These are phyloP conservation scores for Passerculus sandwichensis DNA, from an alignment of 2,797 vertebrate species.

Conservation along the genomic window DNA sequence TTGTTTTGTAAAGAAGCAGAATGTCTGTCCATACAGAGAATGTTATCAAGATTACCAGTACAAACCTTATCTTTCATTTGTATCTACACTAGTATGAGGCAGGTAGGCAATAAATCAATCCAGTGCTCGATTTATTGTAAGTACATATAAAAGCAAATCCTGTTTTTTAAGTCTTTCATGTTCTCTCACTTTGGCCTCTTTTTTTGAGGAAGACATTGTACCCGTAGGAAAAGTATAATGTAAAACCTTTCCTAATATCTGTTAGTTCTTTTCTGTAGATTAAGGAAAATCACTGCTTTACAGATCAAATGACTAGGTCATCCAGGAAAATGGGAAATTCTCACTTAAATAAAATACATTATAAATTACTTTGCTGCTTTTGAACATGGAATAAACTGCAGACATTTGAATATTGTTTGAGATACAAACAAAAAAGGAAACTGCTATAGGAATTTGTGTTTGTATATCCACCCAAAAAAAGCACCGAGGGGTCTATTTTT, in stretches of 20 bases:
- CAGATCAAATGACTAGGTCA: not conserved
- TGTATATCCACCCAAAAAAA: not conserved
- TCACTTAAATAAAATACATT: not conserved
- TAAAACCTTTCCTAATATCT: not conserved
- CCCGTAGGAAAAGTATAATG: not conserved
- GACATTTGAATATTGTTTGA: not conserved
- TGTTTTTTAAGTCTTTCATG: not conserved
- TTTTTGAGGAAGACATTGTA: not conserved
- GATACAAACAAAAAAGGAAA: not conserved
- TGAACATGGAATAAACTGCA: not conserved
- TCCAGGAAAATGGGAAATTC: not conserved
- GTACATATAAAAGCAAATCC: not conserved
- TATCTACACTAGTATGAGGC: not conserved
- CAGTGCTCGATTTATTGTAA: not conserved
- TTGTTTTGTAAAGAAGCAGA: not conserved
- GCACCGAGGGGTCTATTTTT: not conserved
- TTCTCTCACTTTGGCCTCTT: not conserved
- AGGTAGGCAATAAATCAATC: not conserved
- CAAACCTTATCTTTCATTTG: not conserved
- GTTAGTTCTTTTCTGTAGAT: not conserved
- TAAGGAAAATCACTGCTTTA: not conserved
- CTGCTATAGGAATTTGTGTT: not conserved
- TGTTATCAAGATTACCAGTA: not conserved
- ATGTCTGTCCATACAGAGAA: not conserved
- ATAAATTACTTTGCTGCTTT: not conserved